Percentiles rank a stretch among this genome's conserved stretches.
Evolutionary conservation across 1,140 invertebrate genomes (phyloP).

Genomic region (Cydia pomonella): DNA sequence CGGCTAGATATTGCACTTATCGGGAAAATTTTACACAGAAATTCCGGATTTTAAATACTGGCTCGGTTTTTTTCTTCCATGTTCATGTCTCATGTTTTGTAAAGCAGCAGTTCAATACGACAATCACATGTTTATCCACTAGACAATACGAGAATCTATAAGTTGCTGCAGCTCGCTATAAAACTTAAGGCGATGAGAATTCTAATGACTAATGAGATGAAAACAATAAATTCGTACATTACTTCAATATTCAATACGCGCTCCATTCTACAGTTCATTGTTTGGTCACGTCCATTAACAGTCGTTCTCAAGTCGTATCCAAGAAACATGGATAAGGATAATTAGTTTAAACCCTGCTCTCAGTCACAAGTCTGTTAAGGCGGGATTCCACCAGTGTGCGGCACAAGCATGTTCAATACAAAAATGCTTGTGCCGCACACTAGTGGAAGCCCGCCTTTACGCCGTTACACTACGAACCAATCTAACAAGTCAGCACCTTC

Average conservation of each 20-base stretch:
- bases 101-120: constrained; percentile 51
- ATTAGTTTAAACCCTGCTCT: constrained; percentile 40
- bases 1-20: constrained; percentile 77
- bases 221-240: constrained; percentile 44
- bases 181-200: constrained; percentile 3
- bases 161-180: constrained; percentile 19
- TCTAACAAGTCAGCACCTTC: constrained; percentile 69
- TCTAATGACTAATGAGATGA: neutral
- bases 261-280: constrained; percentile 43
- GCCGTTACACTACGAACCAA: constrained; percentile 49
- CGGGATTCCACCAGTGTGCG: too few relatives aligned
- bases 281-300: constrained; percentile 46
- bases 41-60: constrained; percentile 78
- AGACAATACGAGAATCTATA: constrained; percentile 25
- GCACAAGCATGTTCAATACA: too few relatives aligned
- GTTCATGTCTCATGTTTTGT: constrained; percentile 56
- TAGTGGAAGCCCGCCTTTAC: too few relatives aligned
- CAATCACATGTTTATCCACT: constrained; percentile 15
- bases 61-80: constrained; percentile 74
- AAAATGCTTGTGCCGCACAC: too few relatives aligned
- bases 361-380: constrained; percentile 62
- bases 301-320: neutral
- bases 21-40: constrained; percentile 71
- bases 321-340: neutral
- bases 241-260: constrained; percentile 42